These are phyloP conservation scores for Ptiloglossa arizonensis DNA, from an alignment of 1,140 invertebrate genomes.

Conservation along the genomic window DNA sequence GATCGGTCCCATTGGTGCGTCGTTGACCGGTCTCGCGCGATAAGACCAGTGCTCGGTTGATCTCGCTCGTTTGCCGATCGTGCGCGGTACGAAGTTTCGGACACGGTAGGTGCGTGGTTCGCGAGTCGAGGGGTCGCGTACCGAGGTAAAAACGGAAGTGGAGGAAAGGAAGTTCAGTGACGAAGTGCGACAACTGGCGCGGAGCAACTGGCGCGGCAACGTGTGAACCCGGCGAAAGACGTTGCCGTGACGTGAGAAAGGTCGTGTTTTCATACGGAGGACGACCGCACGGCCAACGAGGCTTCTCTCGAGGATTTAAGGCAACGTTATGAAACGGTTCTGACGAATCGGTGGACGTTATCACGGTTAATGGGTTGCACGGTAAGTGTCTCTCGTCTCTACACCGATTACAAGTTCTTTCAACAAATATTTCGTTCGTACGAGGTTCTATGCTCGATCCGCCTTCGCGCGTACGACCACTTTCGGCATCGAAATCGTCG, in stretches of 20 bases:
- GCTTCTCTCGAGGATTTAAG: constrained; percentile 47
- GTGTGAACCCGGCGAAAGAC: constrained; percentile 32
- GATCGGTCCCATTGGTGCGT: not conserved
- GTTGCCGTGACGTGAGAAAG: constrained; percentile 31
- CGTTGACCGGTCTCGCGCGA: not conserved
- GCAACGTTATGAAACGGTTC: constrained; percentile 61
- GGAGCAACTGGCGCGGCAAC: constrained; percentile 9
- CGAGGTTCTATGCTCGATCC: too few relatives aligned
- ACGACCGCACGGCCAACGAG: constrained; percentile 9
- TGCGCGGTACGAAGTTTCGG: not conserved
- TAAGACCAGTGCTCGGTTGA: constrained; percentile 22
- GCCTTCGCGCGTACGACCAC: too few relatives aligned
- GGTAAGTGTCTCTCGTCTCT: constrained; percentile 53
- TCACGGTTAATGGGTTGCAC: constrained; percentile 56
- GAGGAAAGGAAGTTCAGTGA: constrained; percentile 55
- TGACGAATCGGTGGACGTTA: constrained; percentile 42
- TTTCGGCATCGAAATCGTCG: too few relatives aligned
- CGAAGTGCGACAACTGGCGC: constrained; percentile 48
- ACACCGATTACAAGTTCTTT: not conserved
- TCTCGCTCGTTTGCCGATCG: not conserved
- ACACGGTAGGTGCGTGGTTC: not conserved
- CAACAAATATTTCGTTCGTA: too few relatives aligned
- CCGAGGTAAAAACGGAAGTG: constrained; percentile 9
- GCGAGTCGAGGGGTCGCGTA: not conserved
- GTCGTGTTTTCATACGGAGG: constrained; percentile 44